These are phyloP conservation scores for Cavia aperea DNA, from an alignment of 2,113 vertebrate genomes.

Conservation along the genomic window DNA sequence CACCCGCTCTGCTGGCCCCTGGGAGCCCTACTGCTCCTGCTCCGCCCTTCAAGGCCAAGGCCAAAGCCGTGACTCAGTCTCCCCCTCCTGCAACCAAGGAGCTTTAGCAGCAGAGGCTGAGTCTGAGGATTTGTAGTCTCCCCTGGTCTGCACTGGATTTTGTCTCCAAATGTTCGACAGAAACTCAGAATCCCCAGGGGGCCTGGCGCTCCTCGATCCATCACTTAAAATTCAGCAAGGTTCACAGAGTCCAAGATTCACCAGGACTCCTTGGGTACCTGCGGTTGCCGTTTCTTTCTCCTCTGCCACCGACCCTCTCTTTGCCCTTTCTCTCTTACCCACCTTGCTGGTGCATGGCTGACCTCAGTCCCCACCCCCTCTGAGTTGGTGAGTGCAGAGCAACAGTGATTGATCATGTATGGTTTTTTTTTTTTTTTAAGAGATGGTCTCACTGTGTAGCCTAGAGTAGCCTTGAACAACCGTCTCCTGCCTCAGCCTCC, in stretches of 20 bases:
- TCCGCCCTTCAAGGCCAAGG: no score
- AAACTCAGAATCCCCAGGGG: not conserved
- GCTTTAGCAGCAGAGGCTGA: not conserved
- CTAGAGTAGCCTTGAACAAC: not conserved
- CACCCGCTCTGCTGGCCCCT: no score
- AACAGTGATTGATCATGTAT: not conserved
- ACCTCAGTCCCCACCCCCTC: not conserved
- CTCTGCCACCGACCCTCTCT: not conserved
- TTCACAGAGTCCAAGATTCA: not conserved
- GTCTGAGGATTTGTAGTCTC: not conserved
- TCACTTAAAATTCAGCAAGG: not conserved
- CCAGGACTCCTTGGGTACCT: not conserved
- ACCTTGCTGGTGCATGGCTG: no score
- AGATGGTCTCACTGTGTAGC: not conserved
- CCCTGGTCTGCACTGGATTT: no score
- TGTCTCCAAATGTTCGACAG: not conserved
- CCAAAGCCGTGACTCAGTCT: accelerated
- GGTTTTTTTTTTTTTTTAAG: not conserved
- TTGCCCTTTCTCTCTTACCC: not conserved
- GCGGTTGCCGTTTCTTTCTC: no score
- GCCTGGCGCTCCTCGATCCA: no score
- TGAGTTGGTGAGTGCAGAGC: not conserved
- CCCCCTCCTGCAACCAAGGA: not conserved
- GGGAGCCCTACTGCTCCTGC: not conserved
- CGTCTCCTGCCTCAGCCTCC: not conserved